These are phyloP conservation scores for Xestoiulus laeticollis DNA, from an alignment of 2,888 invertebrate species.

Conservation along the genomic window DNA sequence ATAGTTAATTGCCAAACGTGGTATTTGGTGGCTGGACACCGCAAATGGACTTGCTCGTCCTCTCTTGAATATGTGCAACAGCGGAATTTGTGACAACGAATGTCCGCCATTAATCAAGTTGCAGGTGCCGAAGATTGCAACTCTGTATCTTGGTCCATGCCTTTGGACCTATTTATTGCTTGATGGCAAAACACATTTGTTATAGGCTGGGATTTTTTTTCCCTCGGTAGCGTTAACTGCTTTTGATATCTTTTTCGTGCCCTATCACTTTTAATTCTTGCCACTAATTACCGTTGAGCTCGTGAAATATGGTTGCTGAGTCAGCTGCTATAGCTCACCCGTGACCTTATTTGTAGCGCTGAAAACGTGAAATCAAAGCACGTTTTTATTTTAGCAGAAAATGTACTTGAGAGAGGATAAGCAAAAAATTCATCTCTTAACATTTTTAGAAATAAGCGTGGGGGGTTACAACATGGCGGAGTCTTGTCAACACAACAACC, in stretches of 20 bases:
- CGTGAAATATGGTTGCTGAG: neutral
- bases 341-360: slow-evolving; percentile 1
- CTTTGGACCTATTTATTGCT: slow-evolving; percentile 17
- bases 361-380: slow-evolving; percentile 34
- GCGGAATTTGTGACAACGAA: slow-evolving; percentile 27
- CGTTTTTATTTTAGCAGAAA: neutral
- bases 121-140: slow-evolving; percentile 28
- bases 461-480: neutral
- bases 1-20: neutral
- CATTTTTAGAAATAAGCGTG: neutral
- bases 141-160: neutral
- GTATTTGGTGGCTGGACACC: neutral
- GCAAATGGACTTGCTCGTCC: neutral
- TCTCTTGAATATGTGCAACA: slow-evolving; percentile 7
- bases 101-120: neutral
- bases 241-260: slow-evolving; percentile 33
- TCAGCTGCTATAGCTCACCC: neutral
- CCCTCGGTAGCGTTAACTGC: neutral
- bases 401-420: neutral
- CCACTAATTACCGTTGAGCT: neutral
- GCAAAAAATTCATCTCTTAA: neutral
- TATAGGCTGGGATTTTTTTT: neutral
- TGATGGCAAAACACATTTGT: neutral
- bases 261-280: slow-evolving; percentile 28
- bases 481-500: neutral